phyloP scores from a whole-genome alignment of 23 tunicate genomes.

The Clavelina lepadiformis region DNA sequence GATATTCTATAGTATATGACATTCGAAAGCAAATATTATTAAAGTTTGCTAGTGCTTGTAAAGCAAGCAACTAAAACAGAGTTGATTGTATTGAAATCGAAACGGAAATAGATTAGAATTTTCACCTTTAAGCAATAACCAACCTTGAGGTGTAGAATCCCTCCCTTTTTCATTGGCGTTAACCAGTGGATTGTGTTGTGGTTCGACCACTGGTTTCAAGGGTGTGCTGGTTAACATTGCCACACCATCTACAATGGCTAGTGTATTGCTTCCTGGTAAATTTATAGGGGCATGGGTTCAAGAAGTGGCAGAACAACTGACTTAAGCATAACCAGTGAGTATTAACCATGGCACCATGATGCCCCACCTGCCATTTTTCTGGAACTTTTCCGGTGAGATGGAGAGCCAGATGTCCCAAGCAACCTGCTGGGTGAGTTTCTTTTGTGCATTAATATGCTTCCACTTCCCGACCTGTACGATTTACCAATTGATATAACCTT shows the following conservation, averaged over 20 bases:
- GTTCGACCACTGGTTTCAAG: slow-evolving; percentile 15
- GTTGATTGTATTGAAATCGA: no score
- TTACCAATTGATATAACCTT: no score
- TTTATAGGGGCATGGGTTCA: neutral
- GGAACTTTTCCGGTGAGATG: neutral
- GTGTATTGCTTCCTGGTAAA: slow-evolving; percentile 15
- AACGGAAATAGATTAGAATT: no score
- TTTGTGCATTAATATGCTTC: slow-evolving; percentile 18
- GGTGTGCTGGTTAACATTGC: slow-evolving; percentile 70
- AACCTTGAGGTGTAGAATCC: neutral
- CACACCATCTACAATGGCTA: slow-evolving; percentile 35
- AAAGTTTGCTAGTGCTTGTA: no score
- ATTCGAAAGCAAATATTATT: no score
- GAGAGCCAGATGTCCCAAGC: slow-evolving; percentile 4
- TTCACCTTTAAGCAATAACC: no score
- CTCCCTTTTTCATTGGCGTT: neutral
- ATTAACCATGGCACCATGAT: neutral
- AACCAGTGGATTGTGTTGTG: neutral
- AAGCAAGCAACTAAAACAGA: no score
- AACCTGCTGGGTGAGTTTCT: slow-evolving; percentile 10
- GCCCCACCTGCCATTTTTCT: slow-evolving; percentile 16
- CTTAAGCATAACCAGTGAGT: no score
- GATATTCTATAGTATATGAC: no score
- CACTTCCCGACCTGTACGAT: slow-evolving; percentile 36
- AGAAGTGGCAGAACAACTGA: neutral